Percentiles rank a stretch among this genome's conserved stretches.
Evolutionary conservation across 1,140 invertebrate genomes (phyloP).

Genomic region (Eriosoma lanigerum): DNA sequence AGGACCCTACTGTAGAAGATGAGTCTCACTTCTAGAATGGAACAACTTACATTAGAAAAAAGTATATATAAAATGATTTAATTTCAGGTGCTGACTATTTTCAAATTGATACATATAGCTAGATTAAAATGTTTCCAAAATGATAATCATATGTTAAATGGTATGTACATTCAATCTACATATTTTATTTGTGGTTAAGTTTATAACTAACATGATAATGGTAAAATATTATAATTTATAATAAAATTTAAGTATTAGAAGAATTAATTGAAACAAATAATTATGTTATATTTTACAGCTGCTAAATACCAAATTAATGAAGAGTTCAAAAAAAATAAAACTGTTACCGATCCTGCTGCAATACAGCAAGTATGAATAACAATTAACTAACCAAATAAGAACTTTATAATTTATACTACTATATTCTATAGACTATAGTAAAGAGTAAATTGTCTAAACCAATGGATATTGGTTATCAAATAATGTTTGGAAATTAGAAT

Average conservation of each 20-base stretch:
- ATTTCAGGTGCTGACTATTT: conserved; percentile 32
- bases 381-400: too few relatives aligned
- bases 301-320: conserved; percentile 42
- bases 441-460: too few relatives aligned
- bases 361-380: conserved; percentile 28
- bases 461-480: too few relatives aligned
- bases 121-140: conserved; percentile 37
- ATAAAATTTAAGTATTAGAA: not conserved
- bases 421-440: too few relatives aligned
- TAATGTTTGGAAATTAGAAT: too few relatives aligned
- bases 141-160: conserved; percentile 41
- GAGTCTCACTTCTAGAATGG: too few relatives aligned
- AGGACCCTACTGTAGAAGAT: too few relatives aligned
- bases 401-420: not conserved
- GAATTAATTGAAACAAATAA: not conserved
- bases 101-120: conserved; percentile 34
- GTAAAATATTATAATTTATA: too few relatives aligned
- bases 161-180: not conserved
- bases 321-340: conserved; percentile 49
- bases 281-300: conserved; percentile 11
- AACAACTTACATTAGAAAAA: too few relatives aligned
- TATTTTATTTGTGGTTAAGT: not conserved
- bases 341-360: not conserved
- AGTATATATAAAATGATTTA: not conserved
- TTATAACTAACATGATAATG: too few relatives aligned